Evolutionary conservation across 1,140 invertebrate genomes (phyloP), one percentile per base, ranked within the genome.

Genomic region (Dolichoris vasculosae): DNA sequence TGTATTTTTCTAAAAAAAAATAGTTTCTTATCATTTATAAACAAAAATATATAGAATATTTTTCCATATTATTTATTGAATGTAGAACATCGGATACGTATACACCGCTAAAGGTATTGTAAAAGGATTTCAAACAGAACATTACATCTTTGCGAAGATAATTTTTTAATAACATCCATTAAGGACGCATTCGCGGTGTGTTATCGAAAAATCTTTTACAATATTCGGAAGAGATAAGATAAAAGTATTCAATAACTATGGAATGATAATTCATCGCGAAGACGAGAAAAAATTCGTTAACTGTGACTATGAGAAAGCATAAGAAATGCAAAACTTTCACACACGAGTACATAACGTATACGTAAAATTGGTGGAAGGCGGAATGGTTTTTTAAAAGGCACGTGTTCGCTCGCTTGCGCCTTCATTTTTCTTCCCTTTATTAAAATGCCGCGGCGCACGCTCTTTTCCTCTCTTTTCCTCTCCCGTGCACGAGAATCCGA

Each of bases 391-490:
- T 69, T 82, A 82, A 82, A 82, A 69, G 64, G 79, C 63, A 20
- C 30, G 59, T 30, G 30, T 64, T 67, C 35, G 43, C 46, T 46
- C 9, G 40, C 40, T 40, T 35, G 55, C 35, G 43, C 38, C 59
- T 80, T 80, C 59, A 40, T 82, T 71, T 71, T 71, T 69, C 64
- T 82, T 64, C n/a, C 43, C 76, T 82, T 85, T 73, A 80, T 76
- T 80, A 75, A 82, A 82, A 17, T 26, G 55, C 78, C 77, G 78
- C 67, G 80, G 75, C 48, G 2, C 3, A 30, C 64, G 84, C 76
- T 84, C 46, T 79, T 73, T 75, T 84, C 48, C 55, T 79, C 76
- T 84, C 46, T 79, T 73, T 75, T 84, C 48, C 55, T 79, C 55
- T 51, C 40, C 32, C 38, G 35, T 30, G 40, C 63, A 64, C 76